Conservation (phyloP, 1,140 invertebrate genomes). For the Sminthurides bifidus region DNA sequence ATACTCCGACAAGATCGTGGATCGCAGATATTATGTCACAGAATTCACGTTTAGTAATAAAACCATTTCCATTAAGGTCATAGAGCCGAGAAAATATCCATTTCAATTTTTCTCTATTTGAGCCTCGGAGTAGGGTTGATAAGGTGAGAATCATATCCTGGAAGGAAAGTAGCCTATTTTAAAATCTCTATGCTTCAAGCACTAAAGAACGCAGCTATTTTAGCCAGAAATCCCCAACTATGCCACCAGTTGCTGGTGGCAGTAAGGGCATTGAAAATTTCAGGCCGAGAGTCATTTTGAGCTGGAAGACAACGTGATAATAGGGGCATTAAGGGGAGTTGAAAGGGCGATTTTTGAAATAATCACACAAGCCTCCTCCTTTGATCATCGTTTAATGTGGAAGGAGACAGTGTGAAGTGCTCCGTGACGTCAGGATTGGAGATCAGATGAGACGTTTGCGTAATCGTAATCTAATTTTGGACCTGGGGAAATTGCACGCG, state of each 20-base stretch:
- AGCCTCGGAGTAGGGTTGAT: slow-evolving; percentile 76
- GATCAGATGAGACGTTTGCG: no score
- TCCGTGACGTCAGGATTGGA: no score
- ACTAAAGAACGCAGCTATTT: not conserved
- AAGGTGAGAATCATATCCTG: slow-evolving; percentile 81
- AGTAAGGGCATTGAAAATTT: no score
- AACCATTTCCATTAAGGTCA: slow-evolving; percentile 88
- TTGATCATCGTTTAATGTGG: no score
- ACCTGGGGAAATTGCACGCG: no score
- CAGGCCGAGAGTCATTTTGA: not conserved
- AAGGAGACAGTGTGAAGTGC: no score
- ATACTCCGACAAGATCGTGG: slow-evolving; percentile 72
- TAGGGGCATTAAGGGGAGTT: not conserved
- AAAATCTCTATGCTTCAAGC: not conserved
- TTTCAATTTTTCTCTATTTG: slow-evolving; percentile 78
- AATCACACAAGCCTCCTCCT: no score
- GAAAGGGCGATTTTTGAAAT: not conserved
- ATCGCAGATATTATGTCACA: slow-evolving; percentile 83
- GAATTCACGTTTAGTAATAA: slow-evolving; percentile 78
- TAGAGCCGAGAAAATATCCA: slow-evolving; percentile 87
- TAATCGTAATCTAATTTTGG: no score
- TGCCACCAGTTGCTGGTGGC: no score
- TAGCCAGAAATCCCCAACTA: no score
- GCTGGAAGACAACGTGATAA: not conserved
- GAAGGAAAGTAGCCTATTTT: no score